A percentile compares a stretch with the other conserved stretches of the same genome.
These are phyloP conservation scores for Chrysocyon brachyurus DNA, from an alignment of 2,797 vertebrate genomes.

Conservation along the genomic window DNA sequence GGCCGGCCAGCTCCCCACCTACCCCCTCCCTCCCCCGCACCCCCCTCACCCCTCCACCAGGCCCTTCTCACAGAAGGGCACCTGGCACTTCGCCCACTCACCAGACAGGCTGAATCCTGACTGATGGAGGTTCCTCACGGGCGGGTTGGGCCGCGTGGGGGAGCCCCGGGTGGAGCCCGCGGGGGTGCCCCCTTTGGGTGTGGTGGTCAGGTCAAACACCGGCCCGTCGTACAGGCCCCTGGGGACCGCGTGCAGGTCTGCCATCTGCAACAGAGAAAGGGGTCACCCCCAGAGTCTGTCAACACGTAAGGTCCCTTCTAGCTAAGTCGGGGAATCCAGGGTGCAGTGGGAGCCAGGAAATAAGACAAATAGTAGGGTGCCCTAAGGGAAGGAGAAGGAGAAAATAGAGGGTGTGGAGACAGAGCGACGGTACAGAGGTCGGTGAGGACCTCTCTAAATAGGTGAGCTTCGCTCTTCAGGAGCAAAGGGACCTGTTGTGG, in stretches of 20 bases:
- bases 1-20: fast-evolving
- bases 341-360: neutral
- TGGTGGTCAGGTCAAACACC: constrained; percentile 95
- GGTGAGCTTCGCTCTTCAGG: neutral
- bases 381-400: neutral
- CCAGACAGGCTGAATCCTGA: constrained; percentile 98
- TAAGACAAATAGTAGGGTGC: neutral
- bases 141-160: constrained; percentile 94
- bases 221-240: constrained; percentile 98
- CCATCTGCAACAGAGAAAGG: constrained; percentile 90
- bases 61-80: neutral
- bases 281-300: neutral
- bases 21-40: fast-evolving
- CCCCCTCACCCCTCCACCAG: too few species aligned
- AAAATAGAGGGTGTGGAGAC: neutral
- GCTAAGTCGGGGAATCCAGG: neutral
- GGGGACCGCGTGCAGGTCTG: constrained; percentile 95
- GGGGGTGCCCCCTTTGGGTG: constrained; percentile 96
- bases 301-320: neutral
- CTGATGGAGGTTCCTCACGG: constrained; percentile 97
- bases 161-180: constrained; percentile 95
- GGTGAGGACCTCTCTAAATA: neutral
- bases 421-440: neutral
- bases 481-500: neutral
- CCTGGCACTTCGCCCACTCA: constrained; percentile 83